These are phyloP conservation scores for Cranoglanis bouderius DNA, from an alignment of 2,113 vertebrate species.

Conservation along the genomic window DNA sequence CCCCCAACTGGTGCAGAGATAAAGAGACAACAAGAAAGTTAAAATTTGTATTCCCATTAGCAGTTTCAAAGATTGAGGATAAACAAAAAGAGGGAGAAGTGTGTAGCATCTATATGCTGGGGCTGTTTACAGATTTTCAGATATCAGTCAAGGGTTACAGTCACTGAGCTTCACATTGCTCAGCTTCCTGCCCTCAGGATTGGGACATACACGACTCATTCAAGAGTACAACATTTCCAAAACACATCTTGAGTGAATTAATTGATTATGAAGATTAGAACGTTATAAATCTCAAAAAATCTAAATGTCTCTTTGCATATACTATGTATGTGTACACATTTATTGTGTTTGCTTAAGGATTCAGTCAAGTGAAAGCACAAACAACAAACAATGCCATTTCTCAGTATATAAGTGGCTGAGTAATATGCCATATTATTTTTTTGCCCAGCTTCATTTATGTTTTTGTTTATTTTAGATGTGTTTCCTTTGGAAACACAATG, in stretches of 20 bases:
- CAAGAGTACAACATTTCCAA: neutral
- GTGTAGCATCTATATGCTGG: neutral
- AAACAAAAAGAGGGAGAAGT: neutral
- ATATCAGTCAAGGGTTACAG: conserved; percentile 29
- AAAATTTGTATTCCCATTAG: neutral
- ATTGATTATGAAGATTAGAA: conserved; percentile 30
- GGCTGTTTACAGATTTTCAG: conserved; percentile 28
- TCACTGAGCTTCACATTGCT: conserved; percentile 22
- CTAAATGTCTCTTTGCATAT: neutral
- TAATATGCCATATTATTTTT: conserved; percentile 5
- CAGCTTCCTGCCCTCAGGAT: conserved; percentile 10
- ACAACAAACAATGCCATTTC: neutral
- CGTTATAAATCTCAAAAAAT: neutral
- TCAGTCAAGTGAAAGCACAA: neutral
- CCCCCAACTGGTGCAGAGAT: neutral
- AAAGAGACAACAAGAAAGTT: neutral
- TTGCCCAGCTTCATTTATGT: neutral
- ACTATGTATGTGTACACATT: neutral
- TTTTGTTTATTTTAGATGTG: conserved; percentile 4
- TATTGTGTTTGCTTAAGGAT: neutral
- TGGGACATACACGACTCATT: neutral
- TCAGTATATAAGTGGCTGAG: neutral
- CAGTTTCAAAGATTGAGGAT: neutral
- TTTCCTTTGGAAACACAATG: neutral
- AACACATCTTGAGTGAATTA: conserved; percentile 38